Base-by-base conservation (phyloP, 2,888 invertebrate species). In the Hydraecia micacea region DNA sequence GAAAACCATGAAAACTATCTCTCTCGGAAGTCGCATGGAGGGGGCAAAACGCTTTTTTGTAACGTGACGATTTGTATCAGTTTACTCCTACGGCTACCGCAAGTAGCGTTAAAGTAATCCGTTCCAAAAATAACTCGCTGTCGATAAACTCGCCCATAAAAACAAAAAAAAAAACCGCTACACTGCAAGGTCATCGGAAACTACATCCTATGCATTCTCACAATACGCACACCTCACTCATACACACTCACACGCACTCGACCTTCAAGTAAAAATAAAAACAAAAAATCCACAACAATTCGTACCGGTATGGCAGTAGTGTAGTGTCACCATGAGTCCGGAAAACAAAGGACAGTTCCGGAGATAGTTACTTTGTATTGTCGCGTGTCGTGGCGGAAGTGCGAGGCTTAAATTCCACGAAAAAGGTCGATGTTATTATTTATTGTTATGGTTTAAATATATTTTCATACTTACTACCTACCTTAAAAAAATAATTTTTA, bases 341-440 rank as follows among this genome's bases (percentile, higher is more conserved):
- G 52, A 63, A 73, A 67, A 84, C 63, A 60, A 55, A 60, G 75
- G 79, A 84, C 70, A 73, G 66, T 84, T 84, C 73, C 84, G 63
- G 66, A 66, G 58, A 75, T 75, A 85, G 55, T 42, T 18, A 46
- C 70, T 18, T 18, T 28, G 32, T 32, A 46, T 55, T 49, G 39
- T 62, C 46, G 11, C 25, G 18, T 62, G 52, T 55, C 39, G 21
- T 66, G 60, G 15, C 82, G 86, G 76, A 86, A 76, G n/a, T 32
- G 15, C 3, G 36, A 28, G 49, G 4, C 21, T 36, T 58, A 49
- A 67, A 52, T 60, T 68, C 46, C 52, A 58, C 49, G 42, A 71
- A 79, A 71, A 55, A 83, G 75, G 71, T 75, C 71, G 52, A 11
- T 32, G 1, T 0, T 36, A 0, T 36, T 46, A 21, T 21, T 28